Conservation (phyloP, 2,888 invertebrate genomes). For the Calameuta pallipes region DNA sequence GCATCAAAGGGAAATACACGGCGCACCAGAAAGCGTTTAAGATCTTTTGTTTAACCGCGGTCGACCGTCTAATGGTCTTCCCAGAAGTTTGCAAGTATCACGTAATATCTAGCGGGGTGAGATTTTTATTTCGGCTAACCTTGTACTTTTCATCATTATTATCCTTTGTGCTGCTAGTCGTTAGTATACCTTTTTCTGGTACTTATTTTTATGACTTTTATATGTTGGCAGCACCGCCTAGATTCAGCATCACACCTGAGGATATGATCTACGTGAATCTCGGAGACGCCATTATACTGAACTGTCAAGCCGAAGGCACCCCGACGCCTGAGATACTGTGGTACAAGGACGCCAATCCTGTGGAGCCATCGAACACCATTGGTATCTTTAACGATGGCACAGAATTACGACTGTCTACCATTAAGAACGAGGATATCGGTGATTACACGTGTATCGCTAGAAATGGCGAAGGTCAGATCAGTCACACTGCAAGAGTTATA, state of each 20-base stretch:
- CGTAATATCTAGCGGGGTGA: not conserved
- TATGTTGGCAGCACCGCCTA: slow-evolving; percentile 80
- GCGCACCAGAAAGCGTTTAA: slow-evolving; percentile 44
- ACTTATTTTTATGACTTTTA: not conserved
- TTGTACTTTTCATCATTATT: not conserved
- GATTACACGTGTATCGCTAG: slow-evolving; percentile 97
- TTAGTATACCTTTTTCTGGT: not conserved
- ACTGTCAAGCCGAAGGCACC: slow-evolving; percentile 96
- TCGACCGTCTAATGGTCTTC: not conserved
- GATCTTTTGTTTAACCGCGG: slow-evolving; percentile 42
- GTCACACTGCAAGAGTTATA: slow-evolving; percentile 94
- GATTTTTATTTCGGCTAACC: not conserved
- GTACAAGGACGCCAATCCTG: slow-evolving; percentile 95
- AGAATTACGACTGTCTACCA: slow-evolving; percentile 91
- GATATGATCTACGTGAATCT: slow-evolving; percentile 97
- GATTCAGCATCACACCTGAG: slow-evolving; percentile 94
- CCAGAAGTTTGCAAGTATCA: not conserved
- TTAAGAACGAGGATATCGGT: slow-evolving; percentile 94
- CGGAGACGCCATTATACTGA: slow-evolving; percentile 95
- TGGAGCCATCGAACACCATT: slow-evolving; percentile 88
- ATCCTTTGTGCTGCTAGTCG: not conserved
- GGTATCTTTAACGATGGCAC: slow-evolving; percentile 95
- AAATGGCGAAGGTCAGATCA: slow-evolving; percentile 95
- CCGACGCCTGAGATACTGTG: slow-evolving; percentile 95
- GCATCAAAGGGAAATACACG: slow-evolving; percentile 46